These are phyloP conservation scores for Archivesica marissinica DNA, from an alignment of 1,140 invertebrate genomes.

Conservation along the genomic window DNA sequence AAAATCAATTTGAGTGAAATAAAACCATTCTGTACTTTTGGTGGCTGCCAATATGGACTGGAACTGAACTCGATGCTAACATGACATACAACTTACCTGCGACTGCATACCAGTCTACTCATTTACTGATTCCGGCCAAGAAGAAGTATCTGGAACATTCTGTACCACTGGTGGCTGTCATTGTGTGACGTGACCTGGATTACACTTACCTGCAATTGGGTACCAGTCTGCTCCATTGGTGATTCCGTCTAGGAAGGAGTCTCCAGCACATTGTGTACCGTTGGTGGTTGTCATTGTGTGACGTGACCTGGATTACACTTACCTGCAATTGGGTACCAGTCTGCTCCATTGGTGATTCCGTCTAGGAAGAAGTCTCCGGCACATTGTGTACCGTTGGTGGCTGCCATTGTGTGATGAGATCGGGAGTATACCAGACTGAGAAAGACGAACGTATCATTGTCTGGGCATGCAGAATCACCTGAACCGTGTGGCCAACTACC, in stretches of 20 bases:
- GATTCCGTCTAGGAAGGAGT: conserved; percentile 86
- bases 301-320: conserved; percentile 78
- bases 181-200: too few relatives aligned
- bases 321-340: conserved; percentile 91
- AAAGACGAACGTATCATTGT: conserved; percentile 71
- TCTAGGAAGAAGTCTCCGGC: conserved; percentile 56
- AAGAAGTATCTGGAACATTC: too few relatives aligned
- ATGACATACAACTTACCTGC: neutral
- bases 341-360: conserved; percentile 94
- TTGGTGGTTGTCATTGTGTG: conserved; percentile 79
- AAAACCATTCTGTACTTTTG: too few relatives aligned
- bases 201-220: conserved; percentile 86
- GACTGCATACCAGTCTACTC: neutral
- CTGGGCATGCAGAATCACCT: conserved; percentile 79
- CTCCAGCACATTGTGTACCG: conserved; percentile 60
- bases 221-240: conserved; percentile 95
- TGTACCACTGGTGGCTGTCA: too few relatives aligned
- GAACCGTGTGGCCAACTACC: neutral
- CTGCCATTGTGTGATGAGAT: conserved; percentile 83
- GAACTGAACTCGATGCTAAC: too few relatives aligned
- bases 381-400: conserved; percentile 64
- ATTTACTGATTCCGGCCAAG: neutral
- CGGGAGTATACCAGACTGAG: conserved; percentile 74
- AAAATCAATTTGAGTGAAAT: too few relatives aligned
- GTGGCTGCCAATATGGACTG: too few relatives aligned